Base-by-base conservation (phyloP, 2,888 invertebrate genomes). In the Yponomeuta cagnagella region DNA sequence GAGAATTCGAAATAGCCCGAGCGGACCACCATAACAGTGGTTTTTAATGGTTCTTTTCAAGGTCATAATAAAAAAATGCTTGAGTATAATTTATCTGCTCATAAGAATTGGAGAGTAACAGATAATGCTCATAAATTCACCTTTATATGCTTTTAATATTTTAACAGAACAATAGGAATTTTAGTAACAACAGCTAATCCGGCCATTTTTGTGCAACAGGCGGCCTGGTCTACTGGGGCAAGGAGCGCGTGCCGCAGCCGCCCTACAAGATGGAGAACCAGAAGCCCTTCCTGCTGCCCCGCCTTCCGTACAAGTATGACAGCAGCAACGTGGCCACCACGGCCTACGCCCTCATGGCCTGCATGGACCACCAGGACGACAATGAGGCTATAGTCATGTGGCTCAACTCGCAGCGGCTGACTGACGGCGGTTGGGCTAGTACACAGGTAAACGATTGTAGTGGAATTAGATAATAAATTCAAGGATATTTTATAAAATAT, bases 311-410 rank as follows among this genome's bases (percentile, higher is more conserved):
- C 84, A 95, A 94, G 76, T 97, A 95, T 83, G 99, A 99, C 89
- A 95, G 97, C 0, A 95, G 96, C 81, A 98, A 98, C 84, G 96
- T 98, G 68, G 98, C 98, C 80, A 95, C 98, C 0, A 99, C 98
- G 0, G 96, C 98, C 0, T 98, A 98, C 83, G 98, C 97, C 0
- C 89, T 99, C 69, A 90, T 99, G 77, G 96, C 97, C 0, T 97
- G 98, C 82, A 97, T 97, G 74, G 96, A 96, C 48, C 94, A 97
- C 30, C 68, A 97, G 82, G 97, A 97, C 80, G 94, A 95, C 77
- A 95, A 97, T 72, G 97, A 98, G 79, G 95, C 96, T 2, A 97
- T 98, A 76, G 97, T 98, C 10, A 95, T 96, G 82, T 98, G 98
- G 98, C 90, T 98, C 65, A 98, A 98, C 83, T 93, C 97, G 0